Base-by-base conservation (phyloP, 2,797 vertebrate genomes). In the Kryptolebias ocellatus region DNA sequence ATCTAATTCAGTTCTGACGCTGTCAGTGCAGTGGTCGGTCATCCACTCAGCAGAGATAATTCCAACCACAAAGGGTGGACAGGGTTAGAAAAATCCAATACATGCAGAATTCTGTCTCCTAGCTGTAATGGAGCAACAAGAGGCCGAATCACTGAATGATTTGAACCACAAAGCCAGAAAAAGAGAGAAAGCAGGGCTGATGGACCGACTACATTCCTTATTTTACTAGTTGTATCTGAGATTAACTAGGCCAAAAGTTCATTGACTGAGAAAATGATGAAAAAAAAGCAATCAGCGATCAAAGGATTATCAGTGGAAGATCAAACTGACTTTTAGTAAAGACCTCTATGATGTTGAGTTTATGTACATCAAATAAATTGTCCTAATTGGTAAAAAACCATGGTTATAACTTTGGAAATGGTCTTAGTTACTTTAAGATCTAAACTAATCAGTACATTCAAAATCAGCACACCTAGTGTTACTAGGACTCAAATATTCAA, bases 1-100 rank as follows among this genome's bases (percentile, higher is more conserved):
- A 90, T 89, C 76, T 83, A 87, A 91, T 89, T 87, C 55, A 62
- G 71, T 82, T 72, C 70, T 70, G 78, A 74, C 51, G 20, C 60
- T 79, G 72, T 86, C 64, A 45, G 80, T 61, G 67, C 71, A 72
- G 45, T 52, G 45, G 78, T 65, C 47, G 58, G 57, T 84, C 83
- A 83, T 55, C 72, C 72, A 72, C 64, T 59, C 74, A 34, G 72
- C 64, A 66, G 72, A 83, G 85, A 89, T 89, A 85, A 80, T 78
- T 53, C 64, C 64, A 83, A 67, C 18, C 70, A 56, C 71, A 45
- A 55, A 56, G 53, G 64, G 72, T 46, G 56, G 58, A 31, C 0
- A 24, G 52, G 66, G 81, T 74, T 67, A 71, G 64, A 78, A 64
- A 72, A 86, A 62, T 55, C 73, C 46, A 29, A 74, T 67, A 65